Percentiles rank a stretch among this genome's conserved stretches.
Evolutionary conservation across 1,140 invertebrate species (phyloP).

Genomic region (Diploscapter pachys): DNA sequence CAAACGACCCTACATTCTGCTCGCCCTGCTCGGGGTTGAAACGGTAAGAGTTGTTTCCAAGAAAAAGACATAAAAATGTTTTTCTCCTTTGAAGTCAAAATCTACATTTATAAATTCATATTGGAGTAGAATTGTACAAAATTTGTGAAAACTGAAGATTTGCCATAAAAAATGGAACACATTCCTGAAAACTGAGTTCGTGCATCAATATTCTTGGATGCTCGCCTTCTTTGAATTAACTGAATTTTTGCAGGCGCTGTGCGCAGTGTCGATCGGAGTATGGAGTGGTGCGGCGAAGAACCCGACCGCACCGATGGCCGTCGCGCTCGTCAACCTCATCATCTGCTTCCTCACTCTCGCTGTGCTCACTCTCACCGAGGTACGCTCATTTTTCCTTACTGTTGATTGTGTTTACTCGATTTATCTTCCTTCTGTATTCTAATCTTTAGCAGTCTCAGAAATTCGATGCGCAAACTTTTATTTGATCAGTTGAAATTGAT

Average conservation of each 20-base stretch:
- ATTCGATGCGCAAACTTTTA: too few relatives aligned
- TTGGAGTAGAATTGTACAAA: too few relatives aligned
- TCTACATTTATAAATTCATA: too few relatives aligned
- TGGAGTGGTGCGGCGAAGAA: constrained; percentile 2
- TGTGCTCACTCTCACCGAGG: not conserved
- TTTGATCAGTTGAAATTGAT: too few relatives aligned
- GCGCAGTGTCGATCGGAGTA: not conserved
- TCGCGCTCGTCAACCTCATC: constrained; percentile 8
- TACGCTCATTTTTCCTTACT: not conserved
- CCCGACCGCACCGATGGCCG: not conserved
- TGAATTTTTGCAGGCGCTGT: constrained; percentile 2
- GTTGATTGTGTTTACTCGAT: too few relatives aligned
- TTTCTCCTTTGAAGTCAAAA: not conserved
- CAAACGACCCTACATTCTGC: not conserved
- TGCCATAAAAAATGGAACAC: not conserved
- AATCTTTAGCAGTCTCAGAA: too few relatives aligned
- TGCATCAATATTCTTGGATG: too few relatives aligned
- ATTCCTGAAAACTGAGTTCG: not conserved
- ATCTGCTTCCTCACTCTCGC: not conserved
- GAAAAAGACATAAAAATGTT: not conserved
- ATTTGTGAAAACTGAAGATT: too few relatives aligned
- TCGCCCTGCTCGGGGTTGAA: not conserved
- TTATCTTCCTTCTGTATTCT: too few relatives aligned
- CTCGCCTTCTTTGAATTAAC: not conserved
- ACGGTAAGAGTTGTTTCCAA: not conserved